phyloP scores from a whole-genome alignment of 2,113 vertebrate genomes.

The Gyps fulvus region DNA sequence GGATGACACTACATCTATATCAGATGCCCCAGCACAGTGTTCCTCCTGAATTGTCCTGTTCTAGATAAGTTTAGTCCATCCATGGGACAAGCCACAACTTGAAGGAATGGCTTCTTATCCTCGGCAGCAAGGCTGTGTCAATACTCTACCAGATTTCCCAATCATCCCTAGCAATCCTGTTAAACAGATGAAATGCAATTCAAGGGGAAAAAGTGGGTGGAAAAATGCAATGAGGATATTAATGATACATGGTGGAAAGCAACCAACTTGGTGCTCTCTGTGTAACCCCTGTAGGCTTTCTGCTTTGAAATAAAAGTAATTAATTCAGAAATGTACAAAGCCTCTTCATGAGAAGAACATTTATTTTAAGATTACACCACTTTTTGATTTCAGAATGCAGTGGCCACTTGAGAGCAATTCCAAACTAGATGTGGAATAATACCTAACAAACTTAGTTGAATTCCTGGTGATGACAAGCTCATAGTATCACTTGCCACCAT shows the following conservation, averaged over 20 bases:
- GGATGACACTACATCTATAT: neutral
- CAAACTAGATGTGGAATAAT: neutral
- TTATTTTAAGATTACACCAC: neutral
- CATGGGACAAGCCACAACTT: neutral
- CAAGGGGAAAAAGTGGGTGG: neutral
- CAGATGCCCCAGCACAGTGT: neutral
- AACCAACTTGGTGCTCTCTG: neutral
- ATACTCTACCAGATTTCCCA: neutral
- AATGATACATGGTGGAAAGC: neutral
- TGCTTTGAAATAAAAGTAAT: conserved; percentile 9
- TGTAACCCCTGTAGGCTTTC: neutral
- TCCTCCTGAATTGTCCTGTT: neutral
- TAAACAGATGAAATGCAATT: neutral
- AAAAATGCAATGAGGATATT: neutral
- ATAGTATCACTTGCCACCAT: neutral
- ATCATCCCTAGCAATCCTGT: neutral
- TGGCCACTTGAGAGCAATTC: neutral
- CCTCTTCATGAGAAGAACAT: neutral
- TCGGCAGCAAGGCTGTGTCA: neutral
- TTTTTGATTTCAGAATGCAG: neutral
- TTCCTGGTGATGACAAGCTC: neutral
- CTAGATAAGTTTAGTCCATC: neutral
- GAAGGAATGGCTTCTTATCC: neutral
- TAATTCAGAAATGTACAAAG: neutral
- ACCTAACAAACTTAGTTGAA: neutral